A percentile compares a stretch with the other conserved stretches of the same genome.
phyloP scores from a whole-genome alignment of 2,113 vertebrate genomes.

The Menura novaehollandiae region DNA sequence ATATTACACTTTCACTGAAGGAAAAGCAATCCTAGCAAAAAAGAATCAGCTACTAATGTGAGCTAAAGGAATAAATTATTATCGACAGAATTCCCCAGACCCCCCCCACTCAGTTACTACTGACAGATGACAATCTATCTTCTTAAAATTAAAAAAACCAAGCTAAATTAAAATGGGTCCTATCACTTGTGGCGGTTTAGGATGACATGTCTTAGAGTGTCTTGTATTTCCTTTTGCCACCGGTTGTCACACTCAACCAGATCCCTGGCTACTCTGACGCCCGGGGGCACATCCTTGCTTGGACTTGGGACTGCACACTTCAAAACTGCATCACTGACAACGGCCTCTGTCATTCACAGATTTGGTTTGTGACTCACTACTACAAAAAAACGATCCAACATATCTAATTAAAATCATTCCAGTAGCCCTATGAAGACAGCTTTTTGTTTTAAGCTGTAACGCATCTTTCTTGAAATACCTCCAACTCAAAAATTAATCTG shows the following conservation, averaged over 20 bases:
- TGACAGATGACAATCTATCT: conserved; percentile 5
- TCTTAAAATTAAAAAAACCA: not conserved
- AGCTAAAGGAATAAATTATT: not conserved
- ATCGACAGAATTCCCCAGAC: not conserved
- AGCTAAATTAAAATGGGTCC: conserved; percentile 42
- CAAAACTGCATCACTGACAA: conserved; percentile 54
- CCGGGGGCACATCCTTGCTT: conserved; percentile 56
- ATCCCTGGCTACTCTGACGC: conserved; percentile 83
- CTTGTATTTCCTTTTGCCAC: conserved; percentile 69
- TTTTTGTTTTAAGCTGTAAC: not conserved
- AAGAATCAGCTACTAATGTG: not conserved
- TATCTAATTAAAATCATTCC: not conserved
- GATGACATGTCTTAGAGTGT: conserved; percentile 40
- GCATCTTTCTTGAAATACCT: not conserved
- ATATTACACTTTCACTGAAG: not conserved
- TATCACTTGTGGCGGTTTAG: conserved; percentile 76
- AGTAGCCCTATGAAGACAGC: not conserved
- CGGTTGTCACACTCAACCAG: conserved; percentile 75
- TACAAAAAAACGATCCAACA: not conserved
- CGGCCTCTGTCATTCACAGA: conserved; percentile 61
- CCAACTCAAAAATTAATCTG: not conserved
- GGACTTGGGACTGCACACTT: conserved; percentile 64
- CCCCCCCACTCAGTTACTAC: not conserved
- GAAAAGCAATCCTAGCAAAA: conserved; percentile 5
- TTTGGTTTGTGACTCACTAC: conserved; percentile 62